Evolutionary conservation across 2,888 invertebrate species (phyloP).

Genomic region (Aspidiotus destructor): DNA sequence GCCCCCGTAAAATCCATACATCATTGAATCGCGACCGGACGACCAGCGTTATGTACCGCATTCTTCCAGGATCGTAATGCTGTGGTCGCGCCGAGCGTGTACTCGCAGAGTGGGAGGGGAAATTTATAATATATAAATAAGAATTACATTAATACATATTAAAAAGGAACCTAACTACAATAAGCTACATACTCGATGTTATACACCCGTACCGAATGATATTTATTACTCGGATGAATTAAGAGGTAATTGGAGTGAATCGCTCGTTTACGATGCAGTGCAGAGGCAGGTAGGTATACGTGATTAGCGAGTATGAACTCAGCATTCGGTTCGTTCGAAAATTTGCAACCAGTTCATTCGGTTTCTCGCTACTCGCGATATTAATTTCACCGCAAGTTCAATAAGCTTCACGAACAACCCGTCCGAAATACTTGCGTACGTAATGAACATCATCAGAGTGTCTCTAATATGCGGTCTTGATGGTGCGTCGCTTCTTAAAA

Average conservation of each 20-base stretch:
- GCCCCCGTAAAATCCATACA: slow-evolving; percentile 2
- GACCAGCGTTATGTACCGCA: neutral
- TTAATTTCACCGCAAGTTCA: too few relatives aligned
- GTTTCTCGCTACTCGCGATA: too few relatives aligned
- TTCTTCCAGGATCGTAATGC: neutral
- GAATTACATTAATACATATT: neutral
- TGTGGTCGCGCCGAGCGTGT: too few relatives aligned
- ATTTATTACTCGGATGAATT: slow-evolving; percentile 1
- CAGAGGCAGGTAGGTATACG: too few relatives aligned
- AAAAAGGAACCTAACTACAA: neutral
- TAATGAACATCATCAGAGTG: too few relatives aligned
- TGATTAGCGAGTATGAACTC: neutral
- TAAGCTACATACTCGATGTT: too few relatives aligned
- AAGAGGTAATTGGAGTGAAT: slow-evolving; percentile 4
- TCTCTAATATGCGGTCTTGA: too few relatives aligned
- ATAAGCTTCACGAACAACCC: too few relatives aligned
- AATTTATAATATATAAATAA: neutral
- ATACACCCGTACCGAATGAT: neutral
- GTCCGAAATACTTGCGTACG: too few relatives aligned
- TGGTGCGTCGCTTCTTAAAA: too few relatives aligned
- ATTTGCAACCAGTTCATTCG: neutral
- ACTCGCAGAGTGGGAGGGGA: neutral
- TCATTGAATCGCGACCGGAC: neutral
- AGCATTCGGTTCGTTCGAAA: neutral
- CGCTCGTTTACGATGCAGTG: neutral